Conservation (phyloP, 2,113 vertebrate species). For the Picathartes gymnocephalus region DNA sequence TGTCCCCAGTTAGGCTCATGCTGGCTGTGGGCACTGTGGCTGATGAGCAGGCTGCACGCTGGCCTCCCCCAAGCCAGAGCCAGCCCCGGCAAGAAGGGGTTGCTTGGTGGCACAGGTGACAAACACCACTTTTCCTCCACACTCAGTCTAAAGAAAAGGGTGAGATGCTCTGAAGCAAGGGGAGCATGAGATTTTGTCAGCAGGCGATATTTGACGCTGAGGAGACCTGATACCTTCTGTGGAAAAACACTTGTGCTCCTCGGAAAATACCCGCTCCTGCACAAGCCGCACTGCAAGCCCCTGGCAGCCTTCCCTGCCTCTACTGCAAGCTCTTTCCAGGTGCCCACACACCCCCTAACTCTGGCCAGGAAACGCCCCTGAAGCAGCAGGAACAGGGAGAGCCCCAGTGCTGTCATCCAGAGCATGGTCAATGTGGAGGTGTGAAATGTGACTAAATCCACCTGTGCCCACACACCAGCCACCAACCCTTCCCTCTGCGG, state of each 20-base stretch:
- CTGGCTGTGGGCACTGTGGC: neutral
- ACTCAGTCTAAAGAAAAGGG: neutral
- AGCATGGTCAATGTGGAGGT: rapidly evolving
- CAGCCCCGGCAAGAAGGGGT: neutral
- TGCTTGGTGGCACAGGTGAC: neutral
- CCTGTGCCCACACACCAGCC: neutral
- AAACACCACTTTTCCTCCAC: neutral
- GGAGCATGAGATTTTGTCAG: neutral
- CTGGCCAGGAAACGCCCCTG: neutral
- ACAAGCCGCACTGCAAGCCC: neutral
- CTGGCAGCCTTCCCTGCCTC: neutral
- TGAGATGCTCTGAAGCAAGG: neutral
- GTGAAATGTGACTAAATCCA: neutral
- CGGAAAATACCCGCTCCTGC: neutral
- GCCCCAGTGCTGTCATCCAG: neutral
- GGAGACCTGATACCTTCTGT: conserved; percentile 25
- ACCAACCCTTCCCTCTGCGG: neutral
- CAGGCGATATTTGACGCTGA: neutral
- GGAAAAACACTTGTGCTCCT: neutral
- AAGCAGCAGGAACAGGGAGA: neutral
- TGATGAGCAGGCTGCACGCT: neutral
- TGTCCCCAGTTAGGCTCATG: neutral
- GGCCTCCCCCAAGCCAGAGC: neutral
- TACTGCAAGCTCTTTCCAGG: neutral
- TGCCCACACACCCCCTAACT: neutral